Base-by-base conservation (phyloP, 2,113 vertebrate genomes). In the Thamnaconus septentrionalis region DNA sequence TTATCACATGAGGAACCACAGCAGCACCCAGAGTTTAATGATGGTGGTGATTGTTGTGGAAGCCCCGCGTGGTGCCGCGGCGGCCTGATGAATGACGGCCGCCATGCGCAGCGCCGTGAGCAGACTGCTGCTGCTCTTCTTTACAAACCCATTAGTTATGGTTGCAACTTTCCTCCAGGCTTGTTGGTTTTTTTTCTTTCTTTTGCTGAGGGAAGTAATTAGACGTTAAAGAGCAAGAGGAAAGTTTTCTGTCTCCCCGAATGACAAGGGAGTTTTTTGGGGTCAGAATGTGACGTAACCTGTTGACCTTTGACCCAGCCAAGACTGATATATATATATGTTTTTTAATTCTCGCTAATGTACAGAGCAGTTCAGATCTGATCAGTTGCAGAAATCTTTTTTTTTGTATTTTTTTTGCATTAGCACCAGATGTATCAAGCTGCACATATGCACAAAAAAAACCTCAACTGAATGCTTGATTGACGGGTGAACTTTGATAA, bases 1-100 rank as follows among this genome's bases (percentile, higher is more conserved):
- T 88, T 89, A 90, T 91, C 80, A 77, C 85, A 78, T 73, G 31
- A 64, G 78, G 80, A 88, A 81, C 69, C 66, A 82, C 87, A 87
- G 86, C 84, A 80, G 84, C 54, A 57, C 71, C 11, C 64, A 65
- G 77, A 85, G 83, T 82, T 85, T 88, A 85, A 88, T 84, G 82
- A 73, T 60, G 66, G 75, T 58, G 56, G 85, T 85, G 87, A 86
- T 91, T 76, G 84, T 78, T 84, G 69, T 79, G 81, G 86, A 89
- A 82, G 85, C 80, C 71, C 71, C 42, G 66, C 66, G 79, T 85
- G 63, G 54, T 61, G 79, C 79, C 67, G 79, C 52, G 71, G 83
- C 60, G 70, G 67, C 6, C 70, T 86, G 87, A 86, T 85, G 80
- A 79, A 90, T 88, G 83, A 78, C 71, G 44, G 41, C 69, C 53